Base-by-base conservation (phyloP, 2,888 invertebrate genomes). In the Nycteola revayana region DNA sequence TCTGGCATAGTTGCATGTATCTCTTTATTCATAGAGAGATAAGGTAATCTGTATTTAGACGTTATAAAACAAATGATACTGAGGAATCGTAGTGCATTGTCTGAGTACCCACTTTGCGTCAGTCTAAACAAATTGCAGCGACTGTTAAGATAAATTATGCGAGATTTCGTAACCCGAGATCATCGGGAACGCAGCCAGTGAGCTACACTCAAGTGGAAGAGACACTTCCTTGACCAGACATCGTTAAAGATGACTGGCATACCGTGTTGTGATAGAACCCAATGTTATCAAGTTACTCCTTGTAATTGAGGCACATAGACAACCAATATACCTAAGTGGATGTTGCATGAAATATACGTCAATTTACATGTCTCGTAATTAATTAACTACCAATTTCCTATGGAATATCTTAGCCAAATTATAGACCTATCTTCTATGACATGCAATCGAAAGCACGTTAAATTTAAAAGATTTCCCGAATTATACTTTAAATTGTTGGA, bases 111-210 rank as follows among this genome's bases (percentile, higher is more conserved):
- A 55, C 42, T 49, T 49, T 33, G 28, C 48, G 48, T 62, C 68
- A 68, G 66, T 63, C 59, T 64, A 63, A 61, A 66, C 51, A 72
- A 69, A 72, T 69, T 68, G 64, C 71, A 66, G 62, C 63, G 55
- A 49, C 43, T 53, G 34, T 45, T 39, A 53, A 58, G 66, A 61
- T 59, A 66, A 61, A 62, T 60, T 66, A 70, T 70, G 66, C 61
- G 53, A 67, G 59, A 71, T 66, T 68, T 64, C 56, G 66, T 66
- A 71, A 74, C 64, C 49, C 50, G 62, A 63, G 56, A 58, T 59
- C 56, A 58, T 43, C 42, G 38, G 39, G 31, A 37, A 36, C 38
- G 55, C 56, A 52, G 34, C 23, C 58, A 57, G 34, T 60, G 61
- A 60, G 28, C 28, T 55, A 46, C 36, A 42, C 26, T 11, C 17